A percentile compares a stretch with the other conserved stretches of the same genome.
Evolutionary conservation across 2,113 vertebrate genomes (phyloP).

Genomic region (Hydropotes inermis): DNA sequence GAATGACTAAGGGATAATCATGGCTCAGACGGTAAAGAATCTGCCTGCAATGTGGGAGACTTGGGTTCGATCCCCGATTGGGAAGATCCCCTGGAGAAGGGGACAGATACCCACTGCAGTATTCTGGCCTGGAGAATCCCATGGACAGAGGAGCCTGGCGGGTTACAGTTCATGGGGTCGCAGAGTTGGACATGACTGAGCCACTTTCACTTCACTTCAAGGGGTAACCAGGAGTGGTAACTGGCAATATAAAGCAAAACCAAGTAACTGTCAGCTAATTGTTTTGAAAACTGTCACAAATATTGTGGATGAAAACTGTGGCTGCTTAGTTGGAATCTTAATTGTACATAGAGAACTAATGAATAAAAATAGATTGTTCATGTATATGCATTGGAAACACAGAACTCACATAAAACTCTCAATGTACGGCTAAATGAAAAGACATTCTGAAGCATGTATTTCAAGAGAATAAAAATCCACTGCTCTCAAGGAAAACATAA

Average conservation of each 20-base stretch:
- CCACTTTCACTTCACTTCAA: not conserved
- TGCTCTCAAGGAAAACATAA: not conserved
- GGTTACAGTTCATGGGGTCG: not conserved
- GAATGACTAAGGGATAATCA: not conserved
- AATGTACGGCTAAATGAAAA: not conserved
- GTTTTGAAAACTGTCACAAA: constrained; percentile 39
- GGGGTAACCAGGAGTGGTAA: not conserved
- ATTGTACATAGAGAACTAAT: not conserved
- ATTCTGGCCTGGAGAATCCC: not conserved
- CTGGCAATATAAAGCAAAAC: not conserved
- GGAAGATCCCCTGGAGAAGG: not conserved
- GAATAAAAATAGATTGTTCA: not conserved
- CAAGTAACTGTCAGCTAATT: not conserved
- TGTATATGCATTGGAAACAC: not conserved
- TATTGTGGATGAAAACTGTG: not conserved
- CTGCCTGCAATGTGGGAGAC: not conserved
- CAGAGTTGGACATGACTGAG: not conserved
- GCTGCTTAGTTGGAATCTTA: not conserved
- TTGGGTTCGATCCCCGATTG: not conserved
- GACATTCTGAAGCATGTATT: not conserved
- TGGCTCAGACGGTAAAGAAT: not conserved
- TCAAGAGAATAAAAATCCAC: not conserved
- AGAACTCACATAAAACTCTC: constrained; percentile 21
- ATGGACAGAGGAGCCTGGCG: not conserved
- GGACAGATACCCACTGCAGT: not conserved